Evolutionary conservation across 2,797 vertebrate genomes (phyloP).

Genomic region (Eulemur rubriventer): DNA sequence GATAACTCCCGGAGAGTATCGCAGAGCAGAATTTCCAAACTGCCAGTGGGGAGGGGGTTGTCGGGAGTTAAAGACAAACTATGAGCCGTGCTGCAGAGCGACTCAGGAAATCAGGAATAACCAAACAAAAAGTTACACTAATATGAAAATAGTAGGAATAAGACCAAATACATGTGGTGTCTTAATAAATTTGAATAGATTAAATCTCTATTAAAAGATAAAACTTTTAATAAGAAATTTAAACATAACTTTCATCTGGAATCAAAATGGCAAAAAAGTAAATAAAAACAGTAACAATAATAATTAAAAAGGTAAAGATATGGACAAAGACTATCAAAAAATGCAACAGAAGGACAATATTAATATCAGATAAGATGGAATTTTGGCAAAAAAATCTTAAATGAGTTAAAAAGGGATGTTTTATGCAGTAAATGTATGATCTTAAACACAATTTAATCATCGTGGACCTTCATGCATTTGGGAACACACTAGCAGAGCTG

Average conservation of each 20-base stretch:
- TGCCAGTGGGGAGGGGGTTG: accelerated
- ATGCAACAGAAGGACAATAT: neutral
- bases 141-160: neutral
- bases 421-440: neutral
- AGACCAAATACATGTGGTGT: neutral
- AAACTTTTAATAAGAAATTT: neutral
- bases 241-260: neutral
- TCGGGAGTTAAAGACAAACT: neutral
- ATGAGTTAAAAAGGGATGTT: neutral
- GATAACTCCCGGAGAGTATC: neutral
- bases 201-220: neutral
- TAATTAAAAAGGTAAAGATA: neutral
- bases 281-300: neutral
- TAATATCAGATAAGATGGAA: neutral
- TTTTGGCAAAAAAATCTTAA: neutral
- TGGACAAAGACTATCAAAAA: neutral
- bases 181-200: neutral
- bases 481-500: neutral
- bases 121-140: neutral
- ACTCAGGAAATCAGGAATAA: too few species aligned
- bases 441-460: neutral
- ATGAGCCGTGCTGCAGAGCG: too few species aligned
- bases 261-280: neutral
- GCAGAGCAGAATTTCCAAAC: neutral
- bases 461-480: neutral